Percentiles rank a stretch among this genome's conserved stretches.
Conservation (phyloP, 2,888 invertebrate species). For the Cepaea hortensis region DNA sequence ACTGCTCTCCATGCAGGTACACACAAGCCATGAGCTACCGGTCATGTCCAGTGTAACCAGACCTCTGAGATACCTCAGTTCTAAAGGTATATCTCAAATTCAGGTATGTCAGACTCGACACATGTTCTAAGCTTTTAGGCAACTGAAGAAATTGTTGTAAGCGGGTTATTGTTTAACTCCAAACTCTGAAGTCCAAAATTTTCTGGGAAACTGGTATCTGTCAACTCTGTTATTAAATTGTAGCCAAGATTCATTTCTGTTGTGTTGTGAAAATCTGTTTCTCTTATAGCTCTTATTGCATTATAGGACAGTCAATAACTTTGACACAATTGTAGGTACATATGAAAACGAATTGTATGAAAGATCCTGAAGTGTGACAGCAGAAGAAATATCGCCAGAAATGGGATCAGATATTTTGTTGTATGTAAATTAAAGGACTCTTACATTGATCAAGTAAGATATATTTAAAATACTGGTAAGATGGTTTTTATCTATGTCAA, state of each 20-base stretch:
- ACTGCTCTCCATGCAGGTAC: not conserved
- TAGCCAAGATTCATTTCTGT: not conserved
- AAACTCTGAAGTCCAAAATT: not conserved
- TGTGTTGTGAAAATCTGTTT: not conserved
- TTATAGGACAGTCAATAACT: not conserved
- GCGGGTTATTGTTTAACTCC: not conserved
- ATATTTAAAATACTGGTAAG: not conserved
- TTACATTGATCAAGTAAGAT: not conserved
- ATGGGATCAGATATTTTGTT: not conserved
- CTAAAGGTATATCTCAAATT: not conserved
- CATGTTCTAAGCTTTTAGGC: not conserved
- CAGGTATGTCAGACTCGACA: not conserved
- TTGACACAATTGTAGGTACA: not conserved
- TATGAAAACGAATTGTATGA: not conserved
- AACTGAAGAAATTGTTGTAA: not conserved
- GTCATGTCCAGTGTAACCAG: not conserved
- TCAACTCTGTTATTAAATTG: not conserved
- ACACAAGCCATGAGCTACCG: not conserved
- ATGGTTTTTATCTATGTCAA: not conserved
- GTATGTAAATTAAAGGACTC: not conserved
- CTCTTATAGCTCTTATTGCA: not conserved
- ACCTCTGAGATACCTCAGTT: not conserved
- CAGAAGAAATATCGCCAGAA: not conserved
- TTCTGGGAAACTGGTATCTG: not conserved
- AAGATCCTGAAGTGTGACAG: not conserved